Base-by-base conservation (phyloP, 2,113 vertebrate species). In the Columba livia region DNA sequence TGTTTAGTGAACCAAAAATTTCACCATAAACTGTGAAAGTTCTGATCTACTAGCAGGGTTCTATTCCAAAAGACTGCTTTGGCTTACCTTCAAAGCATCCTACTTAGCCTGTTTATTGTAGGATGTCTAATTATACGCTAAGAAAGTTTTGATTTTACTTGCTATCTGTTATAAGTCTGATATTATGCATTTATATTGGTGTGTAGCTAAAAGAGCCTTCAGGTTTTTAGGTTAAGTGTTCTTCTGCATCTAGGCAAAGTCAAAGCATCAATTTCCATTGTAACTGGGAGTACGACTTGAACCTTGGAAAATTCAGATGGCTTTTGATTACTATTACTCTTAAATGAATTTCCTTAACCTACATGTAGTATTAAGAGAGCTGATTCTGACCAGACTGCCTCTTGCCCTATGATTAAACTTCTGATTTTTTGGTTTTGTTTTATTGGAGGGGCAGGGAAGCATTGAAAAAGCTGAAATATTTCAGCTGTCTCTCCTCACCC, bases 1-100 rank as follows among this genome's bases (percentile, higher is more conserved):
- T 88, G 75, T 90, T 94, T 88, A 92, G 74, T 80, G 75, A 97
- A 94, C 51, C 31, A 79, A 92, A 50, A 34, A 57, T 20, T 72
- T 86, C 89, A 36, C 61, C 47, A 42, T 20, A 57, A 91, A 62
- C 56, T 85, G 26, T 1, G 5, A 75, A 81, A 84, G 12, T 89
- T 25, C 64, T 86, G 15, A 47, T 70, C 51, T 88, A 16, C 13
- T 74, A 34, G 36, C 34, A 64, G 11, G 3, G 48, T 91, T 91
- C 48, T 93, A 38, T 94, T 92, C 70, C 32, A 89, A 61, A 86
- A 73, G 25, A 17, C 15, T 88, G 10, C 61, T 80, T 57, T 82
- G 72, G 56, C 29, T 85, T 85, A 25, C 5, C 42, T 79, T 82
- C 54, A 72, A 69, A 78, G 47, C 54, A 44, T 77, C 24, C 24